phyloP scores from a whole-genome alignment of 2,888 invertebrate genomes.

The Eupithecia pulchellata region DNA sequence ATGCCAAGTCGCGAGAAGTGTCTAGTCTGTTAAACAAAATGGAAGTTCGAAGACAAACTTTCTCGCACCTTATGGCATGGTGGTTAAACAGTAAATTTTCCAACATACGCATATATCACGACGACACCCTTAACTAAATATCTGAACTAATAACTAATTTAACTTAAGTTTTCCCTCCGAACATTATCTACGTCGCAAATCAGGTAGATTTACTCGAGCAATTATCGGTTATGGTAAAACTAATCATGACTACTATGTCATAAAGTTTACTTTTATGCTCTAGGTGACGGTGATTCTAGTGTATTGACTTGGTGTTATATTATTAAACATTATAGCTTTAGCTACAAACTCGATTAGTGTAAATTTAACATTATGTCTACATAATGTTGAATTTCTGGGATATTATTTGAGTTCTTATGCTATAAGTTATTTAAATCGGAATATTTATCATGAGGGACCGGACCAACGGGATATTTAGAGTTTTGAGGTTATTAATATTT shows the following conservation, averaged over 20 bases:
- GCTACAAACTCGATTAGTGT: neutral
- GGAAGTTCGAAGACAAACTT: neutral
- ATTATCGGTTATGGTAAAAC: constrained; percentile 10
- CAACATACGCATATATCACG: constrained; percentile 1
- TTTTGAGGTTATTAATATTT: too few relatives aligned
- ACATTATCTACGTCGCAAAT: constrained; percentile 18
- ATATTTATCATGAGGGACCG: too few relatives aligned
- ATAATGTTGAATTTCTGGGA: too few relatives aligned
- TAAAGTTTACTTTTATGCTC: neutral
- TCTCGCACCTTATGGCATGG: neutral
- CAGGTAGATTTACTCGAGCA: constrained; percentile 12
- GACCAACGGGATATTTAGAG: too few relatives aligned
- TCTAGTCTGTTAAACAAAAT: neutral
- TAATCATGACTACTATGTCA: neutral
- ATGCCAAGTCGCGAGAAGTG: neutral
- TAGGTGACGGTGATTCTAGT: neutral
- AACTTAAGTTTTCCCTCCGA: constrained; percentile 22
- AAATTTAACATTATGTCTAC: neutral
- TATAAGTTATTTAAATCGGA: too few relatives aligned
- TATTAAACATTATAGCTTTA: too few relatives aligned
- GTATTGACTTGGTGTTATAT: neutral
- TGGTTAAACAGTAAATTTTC: neutral
- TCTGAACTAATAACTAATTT: constrained; percentile 20
- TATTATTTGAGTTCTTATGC: too few relatives aligned
- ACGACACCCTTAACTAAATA: constrained; percentile 22